phyloP scores from a whole-genome alignment of 2,113 vertebrate genomes.

The Corythornis cristatus region DNA sequence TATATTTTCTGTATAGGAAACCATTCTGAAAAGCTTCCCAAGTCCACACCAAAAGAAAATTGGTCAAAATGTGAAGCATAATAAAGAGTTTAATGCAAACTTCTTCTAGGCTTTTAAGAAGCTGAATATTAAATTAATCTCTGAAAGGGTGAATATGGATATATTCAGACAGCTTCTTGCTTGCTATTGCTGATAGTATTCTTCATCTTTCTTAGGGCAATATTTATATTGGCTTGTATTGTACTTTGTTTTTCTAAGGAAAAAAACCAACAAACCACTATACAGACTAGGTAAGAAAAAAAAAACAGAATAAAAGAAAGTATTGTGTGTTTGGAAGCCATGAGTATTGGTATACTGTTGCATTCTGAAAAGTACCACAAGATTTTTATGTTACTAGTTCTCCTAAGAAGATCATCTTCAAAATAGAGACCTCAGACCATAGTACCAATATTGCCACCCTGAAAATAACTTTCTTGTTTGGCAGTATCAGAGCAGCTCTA shows the following conservation, averaged over 20 bases:
- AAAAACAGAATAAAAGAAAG: neutral
- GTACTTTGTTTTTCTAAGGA: neutral
- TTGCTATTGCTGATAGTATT: neutral
- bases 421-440: neutral
- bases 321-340: neutral
- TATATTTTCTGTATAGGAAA: neutral
- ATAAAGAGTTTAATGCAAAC: neutral
- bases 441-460: neutral
- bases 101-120: neutral
- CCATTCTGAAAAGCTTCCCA: neutral
- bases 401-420: neutral
- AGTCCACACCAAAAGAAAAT: neutral
- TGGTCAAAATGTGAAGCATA: neutral
- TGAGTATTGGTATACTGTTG: neutral
- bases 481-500: neutral
- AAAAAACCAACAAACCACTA: neutral
- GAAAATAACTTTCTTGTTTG: neutral
- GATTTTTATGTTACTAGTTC: neutral
- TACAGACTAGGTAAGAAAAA: neutral
- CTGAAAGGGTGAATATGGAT: neutral
- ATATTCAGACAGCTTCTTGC: neutral
- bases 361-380: neutral
- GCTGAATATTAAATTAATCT: neutral
- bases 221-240: neutral
- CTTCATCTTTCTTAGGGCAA: neutral